Conservation (phyloP, 2,797 vertebrate genomes). For the Aphelocoma californica region DNA sequence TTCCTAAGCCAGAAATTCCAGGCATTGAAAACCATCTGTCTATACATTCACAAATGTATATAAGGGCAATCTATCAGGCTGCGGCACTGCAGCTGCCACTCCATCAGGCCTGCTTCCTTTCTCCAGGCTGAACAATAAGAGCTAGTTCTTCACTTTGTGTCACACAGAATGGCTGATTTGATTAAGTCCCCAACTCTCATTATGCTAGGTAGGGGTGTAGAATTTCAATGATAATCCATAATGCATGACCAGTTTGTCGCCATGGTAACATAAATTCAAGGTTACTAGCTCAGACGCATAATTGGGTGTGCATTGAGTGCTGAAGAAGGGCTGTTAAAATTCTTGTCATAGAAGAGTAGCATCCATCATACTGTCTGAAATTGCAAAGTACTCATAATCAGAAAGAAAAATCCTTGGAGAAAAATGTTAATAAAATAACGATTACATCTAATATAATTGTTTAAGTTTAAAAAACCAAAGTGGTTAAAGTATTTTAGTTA, state of each 20-base stretch:
- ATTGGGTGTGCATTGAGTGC: constrained; percentile 97
- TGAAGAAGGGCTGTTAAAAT: constrained; percentile 99
- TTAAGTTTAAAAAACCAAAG: constrained; percentile 69
- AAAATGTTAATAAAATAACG: constrained; percentile 85
- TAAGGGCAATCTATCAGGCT: constrained; percentile 96
- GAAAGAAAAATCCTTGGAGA: constrained; percentile 86
- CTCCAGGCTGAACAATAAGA: constrained; percentile 89
- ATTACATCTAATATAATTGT: constrained; percentile 76
- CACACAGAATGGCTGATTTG: constrained; percentile 99
- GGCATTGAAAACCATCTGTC: constrained; percentile 98
- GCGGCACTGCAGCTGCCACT: constrained; percentile 90
- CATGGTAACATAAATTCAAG: constrained; percentile 99
- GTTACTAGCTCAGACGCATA: constrained; percentile 99
- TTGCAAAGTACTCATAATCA: constrained; percentile 94
- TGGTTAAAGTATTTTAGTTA: constrained; percentile 66
- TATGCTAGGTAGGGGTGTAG: constrained; percentile 99
- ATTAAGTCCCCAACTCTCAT: constrained; percentile 99
- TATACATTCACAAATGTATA: constrained; percentile 94
- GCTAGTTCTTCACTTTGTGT: constrained; percentile 97
- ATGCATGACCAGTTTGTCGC: constrained; percentile 99
- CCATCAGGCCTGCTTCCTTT: constrained; percentile 86
- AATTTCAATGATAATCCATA: constrained; percentile 99
- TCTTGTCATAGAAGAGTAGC: constrained; percentile 96
- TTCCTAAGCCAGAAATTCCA: constrained; percentile 92
- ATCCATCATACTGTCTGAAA: constrained; percentile 97